phyloP scores from a whole-genome alignment of 2,113 vertebrate species.

The Thunnus thynnus region DNA sequence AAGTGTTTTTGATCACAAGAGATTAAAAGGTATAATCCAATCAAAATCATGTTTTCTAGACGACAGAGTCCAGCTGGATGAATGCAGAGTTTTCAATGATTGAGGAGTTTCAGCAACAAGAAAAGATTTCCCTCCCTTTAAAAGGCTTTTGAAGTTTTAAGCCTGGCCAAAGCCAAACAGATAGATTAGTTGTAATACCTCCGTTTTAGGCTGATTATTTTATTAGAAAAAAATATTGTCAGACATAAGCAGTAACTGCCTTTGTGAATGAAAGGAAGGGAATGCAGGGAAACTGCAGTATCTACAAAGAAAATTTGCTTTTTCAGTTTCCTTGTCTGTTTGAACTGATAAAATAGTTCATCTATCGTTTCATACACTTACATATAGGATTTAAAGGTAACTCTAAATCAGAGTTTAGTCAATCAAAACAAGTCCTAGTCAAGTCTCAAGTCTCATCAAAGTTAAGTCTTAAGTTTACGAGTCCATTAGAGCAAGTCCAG shows the following conservation, averaged over 20 bases:
- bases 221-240: not conserved
- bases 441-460: too few species aligned
- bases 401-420: too few species aligned
- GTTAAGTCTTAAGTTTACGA: too few species aligned
- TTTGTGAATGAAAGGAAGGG: not conserved
- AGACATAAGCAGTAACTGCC: not conserved
- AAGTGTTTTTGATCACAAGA: conserved; percentile 11
- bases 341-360: not conserved
- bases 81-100: not conserved
- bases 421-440: too few species aligned
- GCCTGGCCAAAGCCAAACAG: not conserved
- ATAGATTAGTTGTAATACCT: not conserved
- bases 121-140: not conserved
- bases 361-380: too few species aligned
- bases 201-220: not conserved
- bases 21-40: conserved; percentile 32
- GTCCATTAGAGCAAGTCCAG: too few species aligned
- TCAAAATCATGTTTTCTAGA: not conserved
- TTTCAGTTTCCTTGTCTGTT: not conserved
- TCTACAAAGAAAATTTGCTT: not conserved
- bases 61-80: not conserved
- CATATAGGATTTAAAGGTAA: too few species aligned
- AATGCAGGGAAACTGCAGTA: not conserved
- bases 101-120: not conserved
- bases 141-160: not conserved